Base-by-base conservation (phyloP, 2,113 vertebrate genomes). In the Platycercus adscitus region DNA sequence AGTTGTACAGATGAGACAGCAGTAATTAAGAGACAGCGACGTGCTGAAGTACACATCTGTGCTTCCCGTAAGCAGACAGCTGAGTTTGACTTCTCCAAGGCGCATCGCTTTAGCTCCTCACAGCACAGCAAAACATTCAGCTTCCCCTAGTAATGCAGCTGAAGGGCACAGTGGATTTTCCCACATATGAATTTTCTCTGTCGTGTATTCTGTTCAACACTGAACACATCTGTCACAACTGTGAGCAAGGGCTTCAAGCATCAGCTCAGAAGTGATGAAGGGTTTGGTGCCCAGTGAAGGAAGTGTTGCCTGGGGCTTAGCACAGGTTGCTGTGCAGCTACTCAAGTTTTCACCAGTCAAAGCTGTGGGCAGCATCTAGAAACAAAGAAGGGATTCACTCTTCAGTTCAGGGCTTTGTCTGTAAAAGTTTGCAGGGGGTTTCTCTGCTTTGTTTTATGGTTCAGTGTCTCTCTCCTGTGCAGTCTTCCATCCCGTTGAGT, bases 401-500 rank as follows among this genome's bases (percentile, higher is more conserved):
- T 50, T 77, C 56, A 9, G 1, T 58, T 41, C 4, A 2, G 35
- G 37, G 29, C n/a, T 76, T 85, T 88, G 55, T 90, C 66, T 2
- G 7, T 83, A 25, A 82, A 81, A 29, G 35, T 46, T 35, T 49
- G 13, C 43, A 39, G 31, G 19, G 61, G 83, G 28, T 75, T 93
- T 53, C 50, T 95, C 58, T 76, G 46, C 81, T 69, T 66, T 25
- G 37, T 4, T 83, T 91, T 66, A 77, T 14, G 11, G 55, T 46
- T 94, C 8, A 13, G 24, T 33, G 3, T 93, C 60, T 92, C 81
- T 87, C 86, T 95, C 96, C 79, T 56, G 28, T 7, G 0, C 97
- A 99, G 99, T 99, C 98, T 99, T 99, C 98, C 99, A 99, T 98
- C 99, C 99, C 4, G 99, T 99, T 29, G 99, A 99, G 97, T 99